Evolutionary conservation across 37 sponge, comb jelly and placozoan genomes (phyloP).

Genomic region (Crambe crambe): DNA sequence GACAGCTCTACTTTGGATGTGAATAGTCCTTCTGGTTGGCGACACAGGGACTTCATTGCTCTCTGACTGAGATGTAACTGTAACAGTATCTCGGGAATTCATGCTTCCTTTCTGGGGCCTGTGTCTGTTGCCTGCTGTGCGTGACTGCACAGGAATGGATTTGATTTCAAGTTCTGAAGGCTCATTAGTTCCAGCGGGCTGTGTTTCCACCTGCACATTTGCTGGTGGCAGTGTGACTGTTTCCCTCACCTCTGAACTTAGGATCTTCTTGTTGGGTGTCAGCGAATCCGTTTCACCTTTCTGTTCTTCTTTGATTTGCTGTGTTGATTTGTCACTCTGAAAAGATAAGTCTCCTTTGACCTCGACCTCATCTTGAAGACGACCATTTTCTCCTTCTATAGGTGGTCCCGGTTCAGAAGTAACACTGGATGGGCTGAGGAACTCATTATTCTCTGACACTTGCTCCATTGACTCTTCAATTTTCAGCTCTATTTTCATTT

Average conservation of each 20-base stretch:
- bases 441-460: not conserved
- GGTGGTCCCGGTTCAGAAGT: too few species aligned
- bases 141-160: constrained; percentile 1
- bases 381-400: too few species aligned
- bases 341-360: too few species aligned
- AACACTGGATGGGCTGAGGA: not conserved
- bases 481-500: not conserved
- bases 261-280: not conserved
- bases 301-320: too few species aligned
- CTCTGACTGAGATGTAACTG: not conserved
- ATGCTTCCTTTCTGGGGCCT: constrained; percentile 26
- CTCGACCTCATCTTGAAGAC: too few species aligned
- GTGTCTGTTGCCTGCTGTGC: not conserved
- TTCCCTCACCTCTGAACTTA: not conserved
- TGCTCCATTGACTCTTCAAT: not conserved
- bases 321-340: too few species aligned
- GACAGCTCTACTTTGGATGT: too few species aligned
- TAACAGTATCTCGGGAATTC: not conserved
- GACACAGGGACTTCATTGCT: not conserved
- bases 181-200: not conserved
- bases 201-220: not conserved
- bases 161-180: constrained; percentile 15
- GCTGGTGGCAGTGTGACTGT: not conserved
- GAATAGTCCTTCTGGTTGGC: not conserved
- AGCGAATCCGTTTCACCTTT: too few species aligned